phyloP scores from a whole-genome alignment of 2,113 vertebrate genomes.

The Melanerpes aurifrons region DNA sequence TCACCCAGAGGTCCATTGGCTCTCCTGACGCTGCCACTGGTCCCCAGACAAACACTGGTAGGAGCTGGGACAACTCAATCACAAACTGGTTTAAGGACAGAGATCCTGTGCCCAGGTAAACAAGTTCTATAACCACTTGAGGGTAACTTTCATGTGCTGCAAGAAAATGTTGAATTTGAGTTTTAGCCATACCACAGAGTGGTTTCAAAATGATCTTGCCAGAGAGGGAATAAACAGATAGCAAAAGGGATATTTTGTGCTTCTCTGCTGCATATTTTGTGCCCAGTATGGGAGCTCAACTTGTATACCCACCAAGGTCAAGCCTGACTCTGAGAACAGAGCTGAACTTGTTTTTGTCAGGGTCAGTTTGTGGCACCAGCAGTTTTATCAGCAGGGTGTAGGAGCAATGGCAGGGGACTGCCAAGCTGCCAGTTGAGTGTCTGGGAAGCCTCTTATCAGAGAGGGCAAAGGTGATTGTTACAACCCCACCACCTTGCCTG shows the following conservation, averaged over 20 bases:
- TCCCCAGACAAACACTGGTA: background rate
- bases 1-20: background rate
- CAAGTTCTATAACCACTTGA: background rate
- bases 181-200: background rate
- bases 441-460: conserved; percentile 29
- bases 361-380: conserved; percentile 46
- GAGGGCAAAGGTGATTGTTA: background rate
- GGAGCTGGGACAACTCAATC: background rate
- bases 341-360: conserved; percentile 20
- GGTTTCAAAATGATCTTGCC: background rate
- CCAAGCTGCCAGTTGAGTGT: conserved; percentile 40
- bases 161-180: background rate
- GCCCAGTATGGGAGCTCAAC: background rate
- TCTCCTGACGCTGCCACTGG: background rate
- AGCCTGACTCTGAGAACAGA: conserved; percentile 47
- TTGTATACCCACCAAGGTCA: conserved; percentile 42
- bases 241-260: background rate
- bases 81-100: background rate
- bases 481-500: background rate
- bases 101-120: background rate
- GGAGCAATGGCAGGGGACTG: conserved; percentile 16
- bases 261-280: conserved; percentile 37
- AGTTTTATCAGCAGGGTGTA: conserved; percentile 58
- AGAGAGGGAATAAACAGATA: background rate
- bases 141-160: background rate